These are phyloP conservation scores for Drosophila arizonae DNA, from an alignment of 1,140 invertebrate species.

Conservation along the genomic window DNA sequence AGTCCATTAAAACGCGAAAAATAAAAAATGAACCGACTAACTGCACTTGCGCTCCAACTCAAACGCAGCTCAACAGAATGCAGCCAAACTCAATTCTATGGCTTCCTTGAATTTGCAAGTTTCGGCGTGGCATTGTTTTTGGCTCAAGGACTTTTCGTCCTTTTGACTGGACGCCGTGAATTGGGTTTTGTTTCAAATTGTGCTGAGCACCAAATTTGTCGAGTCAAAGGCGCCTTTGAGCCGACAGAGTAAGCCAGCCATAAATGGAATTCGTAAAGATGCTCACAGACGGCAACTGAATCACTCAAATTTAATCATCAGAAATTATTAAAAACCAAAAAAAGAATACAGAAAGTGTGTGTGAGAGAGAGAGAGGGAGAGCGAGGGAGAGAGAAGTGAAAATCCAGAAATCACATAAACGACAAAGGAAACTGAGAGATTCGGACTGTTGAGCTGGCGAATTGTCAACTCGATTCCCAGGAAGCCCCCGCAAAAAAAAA, in stretches of 20 bases:
- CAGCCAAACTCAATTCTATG: not conserved
- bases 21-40: too few relatives aligned
- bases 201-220: conserved; percentile 30
- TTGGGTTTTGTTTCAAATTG: conserved; percentile 15
- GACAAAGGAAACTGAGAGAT: conserved; percentile 2
- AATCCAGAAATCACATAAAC: conserved; percentile 11
- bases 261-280: conserved; percentile 29
- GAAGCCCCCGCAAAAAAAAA: conserved; percentile 20
- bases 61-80: too few relatives aligned
- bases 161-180: conserved; percentile 6
- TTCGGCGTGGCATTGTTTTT: not conserved
- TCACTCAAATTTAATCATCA: conserved; percentile 73
- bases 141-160: not conserved
- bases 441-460: conserved; percentile 15
- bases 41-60: too few relatives aligned
- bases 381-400: not conserved
- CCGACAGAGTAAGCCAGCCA: conserved; percentile 17
- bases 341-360: too few relatives aligned
- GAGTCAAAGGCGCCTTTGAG: conserved; percentile 2
- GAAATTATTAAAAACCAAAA: not conserved
- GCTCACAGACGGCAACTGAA: conserved; percentile 49
- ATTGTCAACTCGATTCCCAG: conserved; percentile 38
- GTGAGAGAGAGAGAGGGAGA: not conserved
- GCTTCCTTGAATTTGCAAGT: not conserved
- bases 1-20: too few relatives aligned